phyloP scores from a whole-genome alignment of 2,113 vertebrate genomes.

The Lamprologus callipterus region DNA sequence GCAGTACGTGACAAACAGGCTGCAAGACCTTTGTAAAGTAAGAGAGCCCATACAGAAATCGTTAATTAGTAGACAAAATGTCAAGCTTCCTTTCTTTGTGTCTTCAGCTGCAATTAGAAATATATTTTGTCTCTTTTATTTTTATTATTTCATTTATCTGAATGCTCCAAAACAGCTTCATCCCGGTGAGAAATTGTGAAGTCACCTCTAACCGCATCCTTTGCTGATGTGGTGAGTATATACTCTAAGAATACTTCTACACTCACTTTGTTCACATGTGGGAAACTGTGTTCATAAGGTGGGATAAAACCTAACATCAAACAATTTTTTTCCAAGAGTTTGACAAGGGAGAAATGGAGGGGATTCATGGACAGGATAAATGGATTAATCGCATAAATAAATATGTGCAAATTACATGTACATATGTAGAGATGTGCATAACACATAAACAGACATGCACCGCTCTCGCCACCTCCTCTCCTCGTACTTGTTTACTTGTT shows the following conservation, averaged over 20 bases:
- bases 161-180: background rate
- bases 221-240: background rate
- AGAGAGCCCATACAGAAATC: background rate
- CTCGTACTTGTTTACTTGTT: conserved; percentile 1
- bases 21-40: background rate
- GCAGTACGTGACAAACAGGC: background rate
- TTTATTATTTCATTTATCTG: background rate
- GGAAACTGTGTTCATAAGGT: background rate
- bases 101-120: background rate
- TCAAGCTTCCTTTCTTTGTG: background rate
- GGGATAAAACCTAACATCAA: background rate
- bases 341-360: background rate
- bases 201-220: background rate
- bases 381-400: background rate
- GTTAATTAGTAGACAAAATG: background rate
- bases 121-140: background rate
- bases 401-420: background rate
- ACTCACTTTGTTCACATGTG: background rate
- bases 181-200: fast-evolving
- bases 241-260: background rate
- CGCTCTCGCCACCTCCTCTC: background rate
- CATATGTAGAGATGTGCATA: background rate
- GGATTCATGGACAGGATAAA: background rate
- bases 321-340: fast-evolving
- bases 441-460: background rate